These are phyloP conservation scores for Eumerus sabulonum DNA, from an alignment of 2,888 invertebrate species.

Conservation along the genomic window DNA sequence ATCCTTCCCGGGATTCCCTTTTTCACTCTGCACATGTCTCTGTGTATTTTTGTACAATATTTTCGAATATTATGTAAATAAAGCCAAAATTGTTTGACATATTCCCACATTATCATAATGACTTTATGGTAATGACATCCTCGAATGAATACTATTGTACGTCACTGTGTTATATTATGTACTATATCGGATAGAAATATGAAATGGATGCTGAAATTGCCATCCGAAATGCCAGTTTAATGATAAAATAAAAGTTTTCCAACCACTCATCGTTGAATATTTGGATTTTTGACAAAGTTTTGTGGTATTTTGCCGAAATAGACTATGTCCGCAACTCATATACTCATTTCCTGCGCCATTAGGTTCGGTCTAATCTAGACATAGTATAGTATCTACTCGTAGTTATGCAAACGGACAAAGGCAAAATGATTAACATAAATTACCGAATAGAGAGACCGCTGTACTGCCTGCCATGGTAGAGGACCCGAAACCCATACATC, in stretches of 20 bases:
- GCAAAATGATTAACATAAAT: constrained; percentile 41
- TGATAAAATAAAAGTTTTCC: constrained; percentile 56
- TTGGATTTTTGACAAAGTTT: constrained; percentile 25
- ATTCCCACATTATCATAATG: constrained; percentile 67
- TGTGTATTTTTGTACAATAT: constrained; percentile 7
- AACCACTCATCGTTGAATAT: constrained; percentile 21
- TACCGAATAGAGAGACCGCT: constrained; percentile 24
- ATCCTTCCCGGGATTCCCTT: constrained; percentile 44
- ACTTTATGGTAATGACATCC: constrained; percentile 68
- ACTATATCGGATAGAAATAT: constrained; percentile 13
- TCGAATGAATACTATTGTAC: constrained; percentile 30
- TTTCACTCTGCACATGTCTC: constrained; percentile 8
- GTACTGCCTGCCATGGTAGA: too few relatives aligned
- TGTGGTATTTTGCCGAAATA: constrained; percentile 20
- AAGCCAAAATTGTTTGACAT: constrained; percentile 65
- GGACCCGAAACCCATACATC: constrained; percentile 6
- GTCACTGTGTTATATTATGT: constrained; percentile 10
- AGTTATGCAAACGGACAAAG: neutral
- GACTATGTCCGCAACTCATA: constrained; percentile 4
- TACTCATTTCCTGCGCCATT: constrained; percentile 46
- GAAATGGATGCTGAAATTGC: constrained; percentile 25
- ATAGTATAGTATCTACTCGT: too few relatives aligned
- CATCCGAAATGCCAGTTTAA: constrained; percentile 57
- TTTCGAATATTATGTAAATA: constrained; percentile 48
- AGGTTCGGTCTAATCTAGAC: constrained; percentile 19